Percentiles rank a stretch among this genome's conserved stretches.
Conservation (phyloP, 2,888 invertebrate genomes). For the Campoplex capitator region DNA sequence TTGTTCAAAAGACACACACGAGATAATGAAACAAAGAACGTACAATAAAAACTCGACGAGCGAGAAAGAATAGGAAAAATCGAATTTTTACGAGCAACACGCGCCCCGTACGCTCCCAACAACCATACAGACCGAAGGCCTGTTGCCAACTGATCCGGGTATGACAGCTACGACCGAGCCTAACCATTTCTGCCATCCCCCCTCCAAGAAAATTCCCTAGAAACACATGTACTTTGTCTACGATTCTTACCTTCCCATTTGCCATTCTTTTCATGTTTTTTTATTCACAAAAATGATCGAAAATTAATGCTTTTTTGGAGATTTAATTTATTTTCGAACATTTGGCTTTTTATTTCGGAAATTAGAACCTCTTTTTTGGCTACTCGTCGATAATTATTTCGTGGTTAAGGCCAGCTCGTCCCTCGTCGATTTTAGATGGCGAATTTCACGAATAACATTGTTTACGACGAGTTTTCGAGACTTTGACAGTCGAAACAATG, state of each 20-base stretch:
- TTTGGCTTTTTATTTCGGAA: not conserved
- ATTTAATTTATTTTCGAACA: not conserved
- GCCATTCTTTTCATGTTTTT: not conserved
- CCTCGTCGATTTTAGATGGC: too few relatives aligned
- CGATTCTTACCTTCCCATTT: not conserved
- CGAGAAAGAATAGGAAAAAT: conserved; percentile 18
- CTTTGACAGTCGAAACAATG: not conserved
- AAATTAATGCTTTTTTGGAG: too few relatives aligned
- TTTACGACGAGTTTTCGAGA: not conserved
- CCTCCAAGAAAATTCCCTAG: conserved; percentile 52
- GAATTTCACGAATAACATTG: not conserved
- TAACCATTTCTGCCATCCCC: conserved; percentile 59
- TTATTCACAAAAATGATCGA: too few relatives aligned
- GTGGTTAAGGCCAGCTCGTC: not conserved
- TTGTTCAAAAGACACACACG: too few relatives aligned
- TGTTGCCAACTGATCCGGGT: conserved; percentile 84
- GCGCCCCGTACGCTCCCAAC: not conserved
- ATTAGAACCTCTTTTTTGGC: too few relatives aligned
- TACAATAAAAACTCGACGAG: not conserved
- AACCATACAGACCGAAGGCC: conserved; percentile 77
- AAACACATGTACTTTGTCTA: not conserved
- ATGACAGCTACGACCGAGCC: conserved; percentile 76
- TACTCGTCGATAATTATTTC: not conserved
- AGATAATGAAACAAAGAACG: conserved; percentile 6
- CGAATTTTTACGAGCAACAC: not conserved